phyloP scores from a whole-genome alignment of 2,888 invertebrate genomes.

The Caradrina kadenii region DNA sequence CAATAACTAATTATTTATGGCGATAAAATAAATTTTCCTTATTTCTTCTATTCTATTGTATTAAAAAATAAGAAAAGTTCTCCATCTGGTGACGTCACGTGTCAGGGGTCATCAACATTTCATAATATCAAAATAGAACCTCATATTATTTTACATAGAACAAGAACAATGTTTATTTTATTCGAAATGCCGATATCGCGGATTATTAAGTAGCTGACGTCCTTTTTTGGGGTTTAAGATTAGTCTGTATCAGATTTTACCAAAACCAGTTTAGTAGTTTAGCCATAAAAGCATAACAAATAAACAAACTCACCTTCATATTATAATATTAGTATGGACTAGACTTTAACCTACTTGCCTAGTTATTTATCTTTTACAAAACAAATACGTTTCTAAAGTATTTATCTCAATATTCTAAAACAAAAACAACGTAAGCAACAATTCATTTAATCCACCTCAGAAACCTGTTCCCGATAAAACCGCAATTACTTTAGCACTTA shows the following conservation, averaged over 20 bases:
- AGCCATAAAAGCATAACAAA: no score
- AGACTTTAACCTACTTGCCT: not conserved
- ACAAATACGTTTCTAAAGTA: not conserved
- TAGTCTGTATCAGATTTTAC: no score
- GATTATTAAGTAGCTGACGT: no score
- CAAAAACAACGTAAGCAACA: not conserved
- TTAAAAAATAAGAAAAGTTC: not conserved
- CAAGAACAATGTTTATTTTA: not conserved
- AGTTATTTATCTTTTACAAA: not conserved
- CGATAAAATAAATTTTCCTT: not conserved
- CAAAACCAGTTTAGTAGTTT: no score
- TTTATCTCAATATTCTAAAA: not conserved
- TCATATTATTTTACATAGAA: not conserved
- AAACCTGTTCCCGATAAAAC: slow-evolving; percentile 10
- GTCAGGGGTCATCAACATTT: not conserved
- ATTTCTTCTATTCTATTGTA: no score
- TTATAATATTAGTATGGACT: no score
- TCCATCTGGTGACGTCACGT: not conserved
- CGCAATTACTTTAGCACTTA: slow-evolving; percentile 39
- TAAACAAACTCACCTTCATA: no score
- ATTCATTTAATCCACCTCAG: slow-evolving; percentile 4
- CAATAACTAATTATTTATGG: not conserved
- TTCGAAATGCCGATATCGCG: no score
- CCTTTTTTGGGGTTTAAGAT: no score
- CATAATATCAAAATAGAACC: not conserved